Base-by-base conservation (phyloP, 2,888 invertebrate species). In the Parnassius glacialis region DNA sequence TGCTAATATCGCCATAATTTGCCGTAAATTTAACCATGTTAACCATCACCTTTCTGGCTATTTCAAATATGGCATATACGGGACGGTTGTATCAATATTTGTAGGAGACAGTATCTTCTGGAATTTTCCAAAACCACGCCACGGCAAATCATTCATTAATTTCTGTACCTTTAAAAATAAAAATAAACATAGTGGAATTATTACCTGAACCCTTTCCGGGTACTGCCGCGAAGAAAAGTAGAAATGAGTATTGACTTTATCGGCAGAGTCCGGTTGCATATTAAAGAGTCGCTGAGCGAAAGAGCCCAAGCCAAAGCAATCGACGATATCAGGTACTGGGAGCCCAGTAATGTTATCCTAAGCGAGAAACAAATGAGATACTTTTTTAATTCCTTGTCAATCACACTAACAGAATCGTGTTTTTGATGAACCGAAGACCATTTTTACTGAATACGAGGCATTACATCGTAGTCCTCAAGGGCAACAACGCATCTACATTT, bases 231-330 rank as follows among this genome's bases (percentile, higher is more conserved):
- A 93, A 0, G 87, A 81, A 61, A 93, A 83, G 65, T 81, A 92
- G 73, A 92, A 93, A 58, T 85, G 85, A 0, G 93, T 92, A 64
- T 93, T 87, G 59, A 93, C 78, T 0, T 80, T 79, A 1, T 85
- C 73, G 0, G 87, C 81, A 0, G 85, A 73, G 47, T 84, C 87
- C 0, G 92, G 88, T 48, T 80, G 82, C 73, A 88, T 84, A 62
- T 90, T 87, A 58, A 93, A 84, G 9, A 92, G 65, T 52, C 78
- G 71, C 0, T 68, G 66, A 0, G 87, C 78, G 1, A 92, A 55
- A 0, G 81, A 72, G 0, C 93, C 93, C 50, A 93, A 67, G 0
- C 93, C 93, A 62, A 93, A 90, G 65, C 93, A 93, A 67, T 92
- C 92, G 45, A 93, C 88, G 1, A 68, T 60, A 0, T 78, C 74